Conservation (phyloP, 2,888 invertebrate genomes). For the Drosophila stalkeri region DNA sequence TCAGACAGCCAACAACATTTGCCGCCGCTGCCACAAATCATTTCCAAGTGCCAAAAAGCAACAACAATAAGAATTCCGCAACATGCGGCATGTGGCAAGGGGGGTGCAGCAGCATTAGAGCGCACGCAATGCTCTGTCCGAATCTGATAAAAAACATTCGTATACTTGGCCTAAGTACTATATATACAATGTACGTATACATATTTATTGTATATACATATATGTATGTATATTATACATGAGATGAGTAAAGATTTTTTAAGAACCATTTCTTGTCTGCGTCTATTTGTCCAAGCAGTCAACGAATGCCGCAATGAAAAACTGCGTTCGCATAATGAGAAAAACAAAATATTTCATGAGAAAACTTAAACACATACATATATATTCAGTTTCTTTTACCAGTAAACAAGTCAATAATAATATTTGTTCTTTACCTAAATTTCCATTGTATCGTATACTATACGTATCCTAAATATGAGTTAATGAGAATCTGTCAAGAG, state of each 20-base stretch:
- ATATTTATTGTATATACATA: constrained; percentile 13
- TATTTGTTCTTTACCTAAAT: not conserved
- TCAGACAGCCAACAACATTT: constrained; percentile 64
- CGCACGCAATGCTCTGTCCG: constrained; percentile 50
- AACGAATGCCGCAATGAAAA: constrained; percentile 21
- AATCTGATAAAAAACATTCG: constrained; percentile 41
- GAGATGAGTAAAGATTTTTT: constrained; percentile 27
- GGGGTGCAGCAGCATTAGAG: constrained; percentile 60
- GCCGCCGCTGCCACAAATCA: constrained; percentile 73
- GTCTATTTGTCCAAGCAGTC: constrained; percentile 33
- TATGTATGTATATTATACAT: constrained; percentile 1
- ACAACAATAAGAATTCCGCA: constrained; percentile 27
- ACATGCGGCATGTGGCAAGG: constrained; percentile 11
- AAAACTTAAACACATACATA: not conserved
- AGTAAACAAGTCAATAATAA: not conserved
- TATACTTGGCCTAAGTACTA: constrained; percentile 8
- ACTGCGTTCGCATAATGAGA: not conserved
- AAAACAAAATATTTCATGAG: not conserved
- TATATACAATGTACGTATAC: not conserved
- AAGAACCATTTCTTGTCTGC: constrained; percentile 18
- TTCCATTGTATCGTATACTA: not conserved
- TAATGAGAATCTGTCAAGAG: not conserved
- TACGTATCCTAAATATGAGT: not conserved
- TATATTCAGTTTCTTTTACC: not conserved
- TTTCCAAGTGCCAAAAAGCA: constrained; percentile 72